Conservation (phyloP, 2,113 vertebrate species). For the Etheostoma cragini region DNA sequence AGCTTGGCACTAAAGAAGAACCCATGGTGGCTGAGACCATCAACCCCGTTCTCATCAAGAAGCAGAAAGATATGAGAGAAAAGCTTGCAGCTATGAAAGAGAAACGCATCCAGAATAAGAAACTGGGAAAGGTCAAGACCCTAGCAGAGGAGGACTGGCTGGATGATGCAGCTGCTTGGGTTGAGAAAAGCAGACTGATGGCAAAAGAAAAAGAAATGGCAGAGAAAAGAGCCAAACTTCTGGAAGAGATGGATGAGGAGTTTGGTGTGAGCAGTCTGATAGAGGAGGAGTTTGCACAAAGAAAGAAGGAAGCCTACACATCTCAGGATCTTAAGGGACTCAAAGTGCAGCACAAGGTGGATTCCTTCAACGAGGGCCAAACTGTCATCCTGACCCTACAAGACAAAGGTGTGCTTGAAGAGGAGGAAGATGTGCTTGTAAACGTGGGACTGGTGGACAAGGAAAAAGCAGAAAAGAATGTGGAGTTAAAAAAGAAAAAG, state of each 20-base stretch:
- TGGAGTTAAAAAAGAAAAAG: constrained; percentile 92
- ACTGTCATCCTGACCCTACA: constrained; percentile 90
- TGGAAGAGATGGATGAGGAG: constrained; percentile 95
- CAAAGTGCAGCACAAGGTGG: constrained; percentile 90
- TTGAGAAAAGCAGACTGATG: constrained; percentile 89
- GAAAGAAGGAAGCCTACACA: constrained; percentile 84
- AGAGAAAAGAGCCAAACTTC: constrained; percentile 91
- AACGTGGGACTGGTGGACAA: constrained; percentile 90
- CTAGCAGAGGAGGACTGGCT: constrained; percentile 93
- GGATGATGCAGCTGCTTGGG: constrained; percentile 91
- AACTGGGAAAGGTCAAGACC: constrained; percentile 91
- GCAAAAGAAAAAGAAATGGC: constrained; percentile 93
- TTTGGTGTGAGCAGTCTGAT: constrained; percentile 93
- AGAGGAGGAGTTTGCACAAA: constrained; percentile 90
- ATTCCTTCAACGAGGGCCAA: constrained; percentile 90
- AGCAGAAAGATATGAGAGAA: constrained; percentile 90
- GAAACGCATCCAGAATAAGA: constrained; percentile 90
- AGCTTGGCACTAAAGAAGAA: constrained; percentile 91
- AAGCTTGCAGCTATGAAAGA: constrained; percentile 92
- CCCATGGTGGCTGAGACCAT: constrained; percentile 88
- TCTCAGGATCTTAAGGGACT: constrained; percentile 90
- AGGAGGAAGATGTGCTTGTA: constrained; percentile 88
- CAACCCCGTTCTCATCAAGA: constrained; percentile 86
- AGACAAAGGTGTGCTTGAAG: constrained; percentile 92
- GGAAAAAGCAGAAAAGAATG: constrained; percentile 91